Percentiles rank a stretch among this genome's conserved stretches.
Evolutionary conservation across 1,140 invertebrate species (phyloP).

Genomic region (Armadillidium nasatum): DNA sequence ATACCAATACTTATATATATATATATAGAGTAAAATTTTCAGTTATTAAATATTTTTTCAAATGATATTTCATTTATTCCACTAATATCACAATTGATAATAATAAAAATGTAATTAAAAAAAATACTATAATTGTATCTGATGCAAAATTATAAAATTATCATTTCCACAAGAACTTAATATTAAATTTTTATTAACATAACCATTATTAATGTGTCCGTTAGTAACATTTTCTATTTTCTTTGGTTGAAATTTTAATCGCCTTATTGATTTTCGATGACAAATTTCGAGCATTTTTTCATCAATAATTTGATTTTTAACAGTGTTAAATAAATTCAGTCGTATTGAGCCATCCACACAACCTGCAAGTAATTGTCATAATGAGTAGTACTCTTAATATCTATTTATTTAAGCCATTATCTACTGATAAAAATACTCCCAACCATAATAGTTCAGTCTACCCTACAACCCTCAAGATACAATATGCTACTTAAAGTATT

Average conservation of each 20-base stretch:
- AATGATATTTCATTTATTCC: no score
- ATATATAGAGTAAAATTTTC: no score
- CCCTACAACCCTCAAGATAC: neutral
- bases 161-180: neutral
- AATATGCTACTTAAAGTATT: neutral
- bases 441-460: neutral
- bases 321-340: neutral
- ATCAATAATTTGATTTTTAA: neutral
- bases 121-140: no score
- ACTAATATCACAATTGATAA: no score
- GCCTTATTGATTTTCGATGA: neutral
- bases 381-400: no score
- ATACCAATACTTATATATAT: no score
- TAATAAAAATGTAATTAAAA: no score
- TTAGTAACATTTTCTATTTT: no score
- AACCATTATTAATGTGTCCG: no score
- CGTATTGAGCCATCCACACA: neutral
- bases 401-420: no score
- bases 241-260: neutral
- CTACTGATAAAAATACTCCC: neutral
- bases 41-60: no score
- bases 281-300: neutral
- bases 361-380: neutral
- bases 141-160: neutral
- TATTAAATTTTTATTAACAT: neutral